Evolutionary conservation across 1,140 invertebrate species (phyloP), one percentile per base, ranked within the genome.

Genomic region (Pinna nobilis): DNA sequence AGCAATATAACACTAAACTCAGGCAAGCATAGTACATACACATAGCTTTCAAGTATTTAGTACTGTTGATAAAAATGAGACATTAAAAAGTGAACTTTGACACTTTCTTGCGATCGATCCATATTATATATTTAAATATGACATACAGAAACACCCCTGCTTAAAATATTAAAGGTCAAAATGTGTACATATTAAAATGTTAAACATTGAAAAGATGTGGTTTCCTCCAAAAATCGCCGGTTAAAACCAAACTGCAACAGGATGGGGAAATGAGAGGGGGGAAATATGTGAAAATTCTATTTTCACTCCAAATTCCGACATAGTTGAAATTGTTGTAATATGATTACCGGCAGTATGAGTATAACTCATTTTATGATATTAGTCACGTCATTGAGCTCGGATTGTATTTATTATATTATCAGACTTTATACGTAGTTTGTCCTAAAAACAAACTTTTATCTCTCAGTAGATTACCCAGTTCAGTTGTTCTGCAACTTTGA

Each of bases 81-180:
- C 55, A 59, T 59, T 35, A 35, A 30, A 53, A 25, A 35, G 37
- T 59, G 55, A 59, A 59, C 55, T 59, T 59, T 59, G 55, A 33
- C 33, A 59, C 55, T 15, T 15, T 13, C n/a, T 35, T n/a, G n/a
- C n/a, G n/a, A n/a, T n/a, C n/a, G n/a, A n/a, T n/a, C n/a, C n/a
- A 53, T 53, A 53, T 53, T 35, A 59, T 59, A 35, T 59, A 30
- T 59, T 33, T 59, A 30, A 35, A 59, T 35, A 30, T 59, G 55
- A 59, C 37, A 59, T 33, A 59, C 33, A 35, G 32, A 3, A 53
- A 30, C 20, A 47, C 15, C 15, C 44, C 6, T 47, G 32, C 23
- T 53, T 28, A 53, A 23, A 53, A 53, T 53, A 23, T 53, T 13
- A 28, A 47, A 13, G 20, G 20, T 28, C 23, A 23, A 53, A 28